These are phyloP conservation scores for Rhinogobio ventralis DNA, from an alignment of 2,797 vertebrate genomes.

Conservation along the genomic window DNA sequence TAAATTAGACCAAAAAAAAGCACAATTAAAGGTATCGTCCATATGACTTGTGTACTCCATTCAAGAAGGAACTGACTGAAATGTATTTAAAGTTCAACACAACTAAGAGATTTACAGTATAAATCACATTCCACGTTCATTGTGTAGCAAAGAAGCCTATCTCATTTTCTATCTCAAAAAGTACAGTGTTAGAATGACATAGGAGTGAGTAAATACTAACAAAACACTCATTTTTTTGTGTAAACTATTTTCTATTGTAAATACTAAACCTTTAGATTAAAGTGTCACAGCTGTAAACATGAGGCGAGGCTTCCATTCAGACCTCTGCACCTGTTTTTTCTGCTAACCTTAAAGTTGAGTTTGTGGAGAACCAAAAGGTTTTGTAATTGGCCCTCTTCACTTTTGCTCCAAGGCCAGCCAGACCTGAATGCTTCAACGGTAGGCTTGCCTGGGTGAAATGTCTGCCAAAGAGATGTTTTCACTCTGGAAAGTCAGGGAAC, in stretches of 20 bases:
- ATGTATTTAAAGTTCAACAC: background rate
- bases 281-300: background rate
- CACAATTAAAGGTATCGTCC: background rate
- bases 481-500: slow-evolving; percentile 28
- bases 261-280: background rate
- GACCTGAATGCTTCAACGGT: background rate
- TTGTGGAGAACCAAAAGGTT: background rate
- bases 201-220: background rate
- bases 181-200: background rate
- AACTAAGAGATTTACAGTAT: no score
- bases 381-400: background rate
- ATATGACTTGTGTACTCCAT: background rate
- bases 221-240: background rate
- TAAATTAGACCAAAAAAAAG: background rate
- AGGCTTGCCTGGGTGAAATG: background rate
- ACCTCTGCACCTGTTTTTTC: background rate
- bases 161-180: background rate
- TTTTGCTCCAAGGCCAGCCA: background rate
- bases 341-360: background rate
- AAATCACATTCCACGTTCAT: background rate
- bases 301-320: background rate
- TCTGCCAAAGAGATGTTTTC: slow-evolving; percentile 37
- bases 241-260: background rate
- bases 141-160: background rate
- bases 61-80: background rate